phyloP scores from a whole-genome alignment of 1,140 invertebrate genomes.

The Philotrypesis tridentata region DNA sequence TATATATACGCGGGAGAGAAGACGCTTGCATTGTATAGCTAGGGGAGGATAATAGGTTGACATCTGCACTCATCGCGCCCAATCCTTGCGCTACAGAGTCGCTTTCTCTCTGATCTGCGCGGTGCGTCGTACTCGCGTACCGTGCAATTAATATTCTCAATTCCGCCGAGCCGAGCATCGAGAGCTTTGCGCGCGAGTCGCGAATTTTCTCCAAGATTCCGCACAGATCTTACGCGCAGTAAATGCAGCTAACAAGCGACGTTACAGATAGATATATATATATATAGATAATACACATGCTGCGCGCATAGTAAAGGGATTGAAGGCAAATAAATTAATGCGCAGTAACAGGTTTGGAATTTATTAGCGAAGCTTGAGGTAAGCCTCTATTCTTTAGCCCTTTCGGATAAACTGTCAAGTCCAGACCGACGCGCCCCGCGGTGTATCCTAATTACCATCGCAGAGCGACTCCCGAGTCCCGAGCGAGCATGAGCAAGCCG shows the following conservation, averaged over 20 bases:
- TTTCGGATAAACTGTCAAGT: slow-evolving; percentile 63
- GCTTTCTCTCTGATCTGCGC: slow-evolving; percentile 45
- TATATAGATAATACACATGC: too few relatives aligned
- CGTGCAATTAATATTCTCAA: slow-evolving; percentile 71
- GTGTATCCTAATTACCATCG: slow-evolving; percentile 59
- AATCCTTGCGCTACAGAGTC: slow-evolving; percentile 58
- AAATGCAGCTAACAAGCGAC: too few relatives aligned
- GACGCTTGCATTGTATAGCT: slow-evolving; percentile 63
- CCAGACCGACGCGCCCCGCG: slow-evolving; percentile 62
- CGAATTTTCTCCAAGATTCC: slow-evolving; percentile 62
- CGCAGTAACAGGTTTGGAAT: slow-evolving; percentile 57
- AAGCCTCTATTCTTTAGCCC: slow-evolving; percentile 54
- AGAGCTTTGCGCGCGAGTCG: slow-evolving; percentile 59
- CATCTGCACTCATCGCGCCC: slow-evolving; percentile 72
- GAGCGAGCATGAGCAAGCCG: too few relatives aligned
- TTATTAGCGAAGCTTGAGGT: slow-evolving; percentile 64
- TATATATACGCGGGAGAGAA: slow-evolving; percentile 46
- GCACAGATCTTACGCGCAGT: too few relatives aligned
- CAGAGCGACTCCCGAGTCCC: neutral
- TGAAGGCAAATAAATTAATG: too few relatives aligned
- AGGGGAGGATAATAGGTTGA: slow-evolving; percentile 73
- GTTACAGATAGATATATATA: too few relatives aligned
- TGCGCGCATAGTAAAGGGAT: too few relatives aligned
- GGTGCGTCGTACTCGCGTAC: neutral
- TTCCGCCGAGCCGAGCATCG: too few relatives aligned